Evolutionary conservation across 2,113 vertebrate species (phyloP).

Genomic region (Gavia stellata): DNA sequence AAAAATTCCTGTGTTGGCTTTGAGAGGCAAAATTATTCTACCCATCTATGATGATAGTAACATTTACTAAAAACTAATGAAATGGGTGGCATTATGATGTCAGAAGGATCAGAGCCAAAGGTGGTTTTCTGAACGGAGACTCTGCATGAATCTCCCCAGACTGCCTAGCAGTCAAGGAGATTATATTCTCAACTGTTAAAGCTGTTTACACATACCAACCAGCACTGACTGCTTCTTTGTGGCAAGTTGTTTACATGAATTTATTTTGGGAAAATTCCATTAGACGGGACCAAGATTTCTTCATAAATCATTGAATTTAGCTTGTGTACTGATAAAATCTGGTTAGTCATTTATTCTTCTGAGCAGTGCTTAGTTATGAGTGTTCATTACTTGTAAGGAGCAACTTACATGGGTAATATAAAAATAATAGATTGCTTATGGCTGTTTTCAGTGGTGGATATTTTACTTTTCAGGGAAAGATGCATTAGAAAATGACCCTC

Average conservation of each 20-base stretch:
- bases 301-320: slow-evolving; percentile 92
- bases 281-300: slow-evolving; percentile 86
- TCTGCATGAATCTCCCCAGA: slow-evolving; percentile 76
- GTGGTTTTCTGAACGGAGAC: slow-evolving; percentile 77
- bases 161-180: slow-evolving; percentile 80
- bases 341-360: slow-evolving; percentile 80
- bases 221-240: slow-evolving; percentile 95
- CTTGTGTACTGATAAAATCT: slow-evolving; percentile 91
- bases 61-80: slow-evolving; percentile 51
- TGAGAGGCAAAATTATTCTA: slow-evolving; percentile 14
- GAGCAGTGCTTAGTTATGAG: slow-evolving; percentile 64
- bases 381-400: slow-evolving; percentile 56
- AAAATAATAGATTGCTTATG: slow-evolving; percentile 53
- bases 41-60: slow-evolving; percentile 59
- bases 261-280: slow-evolving; percentile 98
- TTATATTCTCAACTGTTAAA: slow-evolving; percentile 90
- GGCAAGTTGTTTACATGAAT: slow-evolving; percentile 93
- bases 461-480: slow-evolving; percentile 39
- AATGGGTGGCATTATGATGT: slow-evolving; percentile 76
- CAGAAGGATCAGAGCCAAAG: slow-evolving; percentile 75
- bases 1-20: neutral
- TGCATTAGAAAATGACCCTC: slow-evolving; percentile 20
- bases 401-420: slow-evolving; percentile 22
- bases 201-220: slow-evolving; percentile 90
- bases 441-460: neutral